Evolutionary conservation across 1,140 invertebrate species (phyloP).

Genomic region (Dolichoris vasculosae): DNA sequence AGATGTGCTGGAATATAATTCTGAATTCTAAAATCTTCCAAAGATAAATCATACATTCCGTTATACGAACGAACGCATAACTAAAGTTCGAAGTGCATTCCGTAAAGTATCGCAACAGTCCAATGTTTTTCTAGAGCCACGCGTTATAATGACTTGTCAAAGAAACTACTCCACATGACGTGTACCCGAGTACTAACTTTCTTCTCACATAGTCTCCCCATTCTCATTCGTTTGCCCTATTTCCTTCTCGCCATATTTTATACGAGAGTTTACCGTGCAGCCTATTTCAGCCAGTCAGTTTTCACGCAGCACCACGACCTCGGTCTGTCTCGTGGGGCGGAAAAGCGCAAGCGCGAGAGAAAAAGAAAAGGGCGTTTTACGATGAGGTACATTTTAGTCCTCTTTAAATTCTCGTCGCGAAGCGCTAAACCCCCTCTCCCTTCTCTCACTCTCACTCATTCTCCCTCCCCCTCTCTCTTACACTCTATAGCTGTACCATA

Average conservation of each 20-base stretch:
- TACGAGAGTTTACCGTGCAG: not conserved
- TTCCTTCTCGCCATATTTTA: not conserved
- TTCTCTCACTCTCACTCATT: not conserved
- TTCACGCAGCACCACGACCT: not conserved
- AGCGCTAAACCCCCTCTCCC: not conserved
- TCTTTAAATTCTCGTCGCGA: constrained; percentile 43
- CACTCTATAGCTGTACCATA: not conserved
- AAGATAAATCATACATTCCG: not conserved
- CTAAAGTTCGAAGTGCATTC: not conserved
- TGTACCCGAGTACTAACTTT: not conserved
- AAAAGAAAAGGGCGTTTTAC: constrained; percentile 29
- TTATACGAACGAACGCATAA: not conserved
- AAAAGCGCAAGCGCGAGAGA: not conserved
- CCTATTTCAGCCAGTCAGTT: constrained; percentile 1
- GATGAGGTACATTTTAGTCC: constrained; percentile 28
- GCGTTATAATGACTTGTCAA: not conserved
- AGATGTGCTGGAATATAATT: not conserved
- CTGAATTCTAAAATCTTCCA: not conserved
- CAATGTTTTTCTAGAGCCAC: not conserved
- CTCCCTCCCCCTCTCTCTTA: not conserved
- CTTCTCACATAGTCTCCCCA: not conserved
- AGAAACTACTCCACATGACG: not conserved
- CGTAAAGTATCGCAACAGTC: not conserved
- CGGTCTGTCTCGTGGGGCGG: constrained; percentile 8
- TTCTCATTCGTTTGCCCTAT: not conserved